These are phyloP conservation scores for Bos javanicus DNA, from an alignment of 2,113 vertebrate genomes.

Conservation along the genomic window DNA sequence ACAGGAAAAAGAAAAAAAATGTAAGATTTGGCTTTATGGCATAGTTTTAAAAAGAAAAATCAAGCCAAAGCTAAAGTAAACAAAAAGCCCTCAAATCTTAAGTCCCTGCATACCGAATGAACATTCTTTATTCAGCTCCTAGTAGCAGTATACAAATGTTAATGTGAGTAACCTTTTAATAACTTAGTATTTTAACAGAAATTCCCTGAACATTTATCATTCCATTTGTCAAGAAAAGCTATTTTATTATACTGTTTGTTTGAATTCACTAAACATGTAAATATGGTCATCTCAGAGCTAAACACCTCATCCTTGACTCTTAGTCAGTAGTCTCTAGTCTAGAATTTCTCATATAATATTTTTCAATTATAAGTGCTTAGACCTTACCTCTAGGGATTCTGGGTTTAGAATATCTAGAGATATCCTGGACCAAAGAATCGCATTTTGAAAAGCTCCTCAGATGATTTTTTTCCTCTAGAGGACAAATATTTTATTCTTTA, in stretches of 20 bases:
- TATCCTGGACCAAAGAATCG: not conserved
- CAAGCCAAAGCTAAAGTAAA: conserved; percentile 53
- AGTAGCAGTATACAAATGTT: not conserved
- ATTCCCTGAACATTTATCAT: conserved; percentile 20
- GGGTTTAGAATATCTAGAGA: not conserved
- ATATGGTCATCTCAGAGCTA: not conserved
- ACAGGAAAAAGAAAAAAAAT: conserved; percentile 54
- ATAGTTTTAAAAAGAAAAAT: conserved; percentile 55
- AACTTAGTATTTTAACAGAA: conserved; percentile 22
- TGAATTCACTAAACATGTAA: conserved; percentile 7
- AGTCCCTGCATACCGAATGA: not conserved
- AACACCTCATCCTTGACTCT: not conserved
- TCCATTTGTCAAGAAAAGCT: conserved; percentile 28
- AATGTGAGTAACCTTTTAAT: not conserved
- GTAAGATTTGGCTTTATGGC: conserved; percentile 53
- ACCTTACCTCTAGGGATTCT: not conserved
- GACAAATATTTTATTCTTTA: conserved; percentile 25
- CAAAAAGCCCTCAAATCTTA: not conserved
- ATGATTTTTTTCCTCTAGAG: not conserved
- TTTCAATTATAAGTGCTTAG: not conserved
- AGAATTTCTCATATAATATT: not conserved
- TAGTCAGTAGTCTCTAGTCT: not conserved
- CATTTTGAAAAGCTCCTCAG: not conserved
- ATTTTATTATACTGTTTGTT: conserved; percentile 18
- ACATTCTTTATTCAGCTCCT: conserved; percentile 17